These are phyloP conservation scores for Alcedo atthis DNA, from an alignment of 2,797 vertebrate species.

Conservation along the genomic window DNA sequence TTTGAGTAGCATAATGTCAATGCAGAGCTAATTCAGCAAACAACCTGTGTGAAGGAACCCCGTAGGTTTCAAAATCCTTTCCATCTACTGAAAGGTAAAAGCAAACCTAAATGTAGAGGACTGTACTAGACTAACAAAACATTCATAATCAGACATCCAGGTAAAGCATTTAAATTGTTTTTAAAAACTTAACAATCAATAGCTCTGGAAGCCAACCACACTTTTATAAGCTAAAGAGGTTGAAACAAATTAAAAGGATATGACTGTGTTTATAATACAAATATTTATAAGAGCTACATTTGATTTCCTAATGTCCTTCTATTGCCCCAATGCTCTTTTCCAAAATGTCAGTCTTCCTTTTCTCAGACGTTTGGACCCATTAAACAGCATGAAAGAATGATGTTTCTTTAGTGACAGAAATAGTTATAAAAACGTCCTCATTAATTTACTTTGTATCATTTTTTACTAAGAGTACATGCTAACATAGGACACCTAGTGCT, in stretches of 20 bases:
- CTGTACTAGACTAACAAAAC: neutral
- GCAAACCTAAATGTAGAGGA: neutral
- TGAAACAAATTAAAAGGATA: neutral
- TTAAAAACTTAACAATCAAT: neutral
- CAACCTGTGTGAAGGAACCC: neutral
- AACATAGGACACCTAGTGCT: neutral
- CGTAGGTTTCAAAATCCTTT: neutral
- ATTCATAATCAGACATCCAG: neutral
- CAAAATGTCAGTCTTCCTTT: neutral
- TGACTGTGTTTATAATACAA: neutral
- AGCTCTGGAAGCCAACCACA: neutral
- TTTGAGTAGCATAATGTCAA: neutral
- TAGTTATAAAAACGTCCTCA: neutral
- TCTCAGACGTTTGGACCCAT: neutral
- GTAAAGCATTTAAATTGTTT: neutral
- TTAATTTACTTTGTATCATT: neutral
- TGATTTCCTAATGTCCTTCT: neutral
- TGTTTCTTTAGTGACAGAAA: neutral
- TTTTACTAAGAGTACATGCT: neutral
- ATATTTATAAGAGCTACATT: neutral
- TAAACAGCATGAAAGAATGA: neutral
- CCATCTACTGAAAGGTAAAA: neutral
- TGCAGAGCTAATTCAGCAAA: neutral
- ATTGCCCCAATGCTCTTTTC: neutral
- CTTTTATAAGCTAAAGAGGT: neutral